Evolutionary conservation across 2,113 vertebrate genomes (phyloP).

Genomic region (Myotis lucifugus): DNA sequence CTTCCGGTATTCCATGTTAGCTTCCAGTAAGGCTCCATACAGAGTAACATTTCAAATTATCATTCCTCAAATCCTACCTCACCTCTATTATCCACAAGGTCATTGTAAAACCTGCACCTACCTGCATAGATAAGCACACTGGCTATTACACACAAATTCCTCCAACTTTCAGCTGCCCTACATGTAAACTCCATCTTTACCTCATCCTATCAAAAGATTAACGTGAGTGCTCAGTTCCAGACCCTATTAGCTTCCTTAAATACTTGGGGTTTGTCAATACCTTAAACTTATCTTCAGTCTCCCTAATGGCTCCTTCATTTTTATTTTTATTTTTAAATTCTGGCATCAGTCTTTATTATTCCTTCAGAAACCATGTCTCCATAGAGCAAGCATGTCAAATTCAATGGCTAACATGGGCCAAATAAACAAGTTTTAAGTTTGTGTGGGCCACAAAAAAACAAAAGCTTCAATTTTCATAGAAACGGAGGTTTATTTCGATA

Average conservation of each 20-base stretch:
- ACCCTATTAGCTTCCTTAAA: neutral
- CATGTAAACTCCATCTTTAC: neutral
- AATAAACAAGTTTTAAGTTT: no score
- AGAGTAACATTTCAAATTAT: neutral
- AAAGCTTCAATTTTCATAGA: no score
- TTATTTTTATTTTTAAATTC: neutral
- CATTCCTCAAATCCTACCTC: neutral
- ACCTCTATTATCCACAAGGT: neutral
- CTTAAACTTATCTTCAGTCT: neutral
- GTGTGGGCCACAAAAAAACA: no score
- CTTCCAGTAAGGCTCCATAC: neutral
- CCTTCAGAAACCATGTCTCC: neutral
- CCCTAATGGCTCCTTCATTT: neutral
- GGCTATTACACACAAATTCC: neutral
- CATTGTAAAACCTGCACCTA: conserved; percentile 19
- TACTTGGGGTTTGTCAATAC: neutral
- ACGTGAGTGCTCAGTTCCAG: neutral
- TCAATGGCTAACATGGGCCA: no score
- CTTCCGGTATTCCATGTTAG: neutral
- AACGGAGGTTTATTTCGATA: no score
- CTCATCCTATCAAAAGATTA: neutral
- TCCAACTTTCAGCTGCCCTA: neutral
- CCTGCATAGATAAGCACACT: neutral
- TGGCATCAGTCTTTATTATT: neutral
- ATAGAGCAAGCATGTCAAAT: neutral